Base-by-base conservation (phyloP, 2,888 invertebrate genomes). In the Pogonocherus hispidulus region DNA sequence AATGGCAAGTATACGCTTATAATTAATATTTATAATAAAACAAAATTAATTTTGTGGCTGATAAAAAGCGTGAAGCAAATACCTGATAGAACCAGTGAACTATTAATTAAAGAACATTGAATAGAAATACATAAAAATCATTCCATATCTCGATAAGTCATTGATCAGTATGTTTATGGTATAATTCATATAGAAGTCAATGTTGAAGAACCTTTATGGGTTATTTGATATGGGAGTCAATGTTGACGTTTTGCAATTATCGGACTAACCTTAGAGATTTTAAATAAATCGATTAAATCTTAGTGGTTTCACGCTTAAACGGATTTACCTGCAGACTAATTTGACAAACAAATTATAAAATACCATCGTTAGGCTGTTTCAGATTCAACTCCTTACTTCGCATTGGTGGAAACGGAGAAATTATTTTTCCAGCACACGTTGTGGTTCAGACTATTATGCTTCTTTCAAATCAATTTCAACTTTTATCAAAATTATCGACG, bases 171-270 rank as follows among this genome's bases (percentile, higher is more conserved):
- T 37, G 55, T 52, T 70, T 67, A 71, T 72, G 75, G 70, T 73
- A 72, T 68, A 63, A 44, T 74, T 73, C 54, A 65, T 71, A 75
- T 70, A 63, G 64, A 70, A 75, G 75, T 71, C 76, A 76, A 74
- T 76, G 76, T 70, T 74, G 63, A 51, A 66, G 63, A 69, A 69
- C 62, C 57, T 69, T 74, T 74, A 76, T 76, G 77, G 72, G 70
- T 74, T 69, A 69, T 62, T 75, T 76, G 71, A 55, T 67, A 77
- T 72, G 60, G 66, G 72, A 78, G 76, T 76, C 78, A 79, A 79
- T 79, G 78, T 77, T 77, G 70, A 57, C 3, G 18, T 3, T 23
- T 41, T 16, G 57, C 41, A 57, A 57, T 18, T 44, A 22, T 22
- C 18, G 44, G 18, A 62, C 22, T 51, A 62, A 51, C 60, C 49